Evolutionary conservation across 2,888 invertebrate species (phyloP), one percentile per base, ranked within the genome.

Genomic region (Sesamia inferens): DNA sequence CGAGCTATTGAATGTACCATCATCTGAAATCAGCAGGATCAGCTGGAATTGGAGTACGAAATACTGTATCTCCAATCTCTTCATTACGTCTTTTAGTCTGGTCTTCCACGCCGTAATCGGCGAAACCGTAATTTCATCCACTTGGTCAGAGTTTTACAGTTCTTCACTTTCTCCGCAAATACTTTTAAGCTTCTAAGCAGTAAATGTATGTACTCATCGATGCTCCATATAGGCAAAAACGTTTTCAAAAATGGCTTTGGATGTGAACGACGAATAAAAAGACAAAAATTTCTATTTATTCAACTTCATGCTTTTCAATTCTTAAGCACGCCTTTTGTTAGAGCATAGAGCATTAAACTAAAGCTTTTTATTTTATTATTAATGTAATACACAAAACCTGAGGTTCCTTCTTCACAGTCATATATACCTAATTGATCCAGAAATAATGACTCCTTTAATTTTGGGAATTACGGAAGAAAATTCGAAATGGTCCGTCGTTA

Each of bases 231-330:
- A 22, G 31, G 31, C 19, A 44, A 74, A 24, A 54, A 6, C 31
- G 19, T n/a, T 74, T 14, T 16, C 7, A 3, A 19, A 6, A 47
- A 24, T 19, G 4, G 13, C 22, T 47, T 67, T 11, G 42, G 42
- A 42, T 48, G 19, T 57, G 13, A 42, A 48, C 14, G 14, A 69
- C 39, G 24, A 31, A 19, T 48, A 70, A 48, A 68, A 31, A 22
- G 4, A 51, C 13, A 31, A 5, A 16, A 4, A 22, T 44, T 16
- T 24, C 11, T 1, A 68, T 68, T n/a, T 31, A 39, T 55, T 24
- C n/a, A 44, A 76, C 11, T 42, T 70, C 22, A 48, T 57, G 48
- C 70, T 78, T 78, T 70, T 19, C n/a, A 39, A 69, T 11, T 5
- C 24, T 57, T 42, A 11, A 48, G n/a, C 48, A 71, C 69, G 57